A percentile compares a stretch with the other conserved stretches of the same genome.
phyloP scores from a whole-genome alignment of 2,888 invertebrate species.

The Thymelicus acteon region DNA sequence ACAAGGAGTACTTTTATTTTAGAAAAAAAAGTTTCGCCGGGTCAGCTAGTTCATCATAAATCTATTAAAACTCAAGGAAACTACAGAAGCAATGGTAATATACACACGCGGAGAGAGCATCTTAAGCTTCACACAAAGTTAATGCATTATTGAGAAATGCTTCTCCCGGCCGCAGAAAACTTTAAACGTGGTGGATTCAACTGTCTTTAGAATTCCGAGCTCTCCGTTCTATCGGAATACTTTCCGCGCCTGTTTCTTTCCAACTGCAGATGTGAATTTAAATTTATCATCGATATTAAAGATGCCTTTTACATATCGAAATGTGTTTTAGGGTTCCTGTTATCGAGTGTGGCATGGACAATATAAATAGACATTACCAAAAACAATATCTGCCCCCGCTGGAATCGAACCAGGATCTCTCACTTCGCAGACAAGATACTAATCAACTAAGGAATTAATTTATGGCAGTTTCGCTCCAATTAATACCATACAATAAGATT shows the following conservation, averaged over 20 bases:
- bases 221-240: slow-evolving; percentile 24
- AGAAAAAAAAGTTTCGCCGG: too few species aligned
- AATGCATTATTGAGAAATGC: slow-evolving; percentile 34
- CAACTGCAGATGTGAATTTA: slow-evolving; percentile 33
- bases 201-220: slow-evolving; percentile 32
- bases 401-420: too few species aligned
- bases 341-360: too few species aligned
- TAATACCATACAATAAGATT: too few species aligned
- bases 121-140: slow-evolving; percentile 3
- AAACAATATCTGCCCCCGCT: too few species aligned
- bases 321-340: not conserved
- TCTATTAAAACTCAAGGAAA: not conserved
- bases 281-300: slow-evolving; percentile 19
- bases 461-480: too few species aligned
- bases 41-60: too few species aligned
- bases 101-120: not conserved
- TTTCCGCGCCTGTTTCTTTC: slow-evolving; percentile 17
- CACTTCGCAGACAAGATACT: too few species aligned
- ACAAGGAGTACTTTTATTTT: too few species aligned
- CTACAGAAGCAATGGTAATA: not conserved
- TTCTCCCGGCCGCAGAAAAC: slow-evolving; percentile 26
- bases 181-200: slow-evolving; percentile 32
- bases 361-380: too few species aligned
- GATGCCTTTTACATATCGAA: not conserved
- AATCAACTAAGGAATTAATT: too few species aligned